Evolutionary conservation across 2,888 invertebrate species (phyloP), one percentile per base, ranked within the genome.

Genomic region (Apodemia mormo): DNA sequence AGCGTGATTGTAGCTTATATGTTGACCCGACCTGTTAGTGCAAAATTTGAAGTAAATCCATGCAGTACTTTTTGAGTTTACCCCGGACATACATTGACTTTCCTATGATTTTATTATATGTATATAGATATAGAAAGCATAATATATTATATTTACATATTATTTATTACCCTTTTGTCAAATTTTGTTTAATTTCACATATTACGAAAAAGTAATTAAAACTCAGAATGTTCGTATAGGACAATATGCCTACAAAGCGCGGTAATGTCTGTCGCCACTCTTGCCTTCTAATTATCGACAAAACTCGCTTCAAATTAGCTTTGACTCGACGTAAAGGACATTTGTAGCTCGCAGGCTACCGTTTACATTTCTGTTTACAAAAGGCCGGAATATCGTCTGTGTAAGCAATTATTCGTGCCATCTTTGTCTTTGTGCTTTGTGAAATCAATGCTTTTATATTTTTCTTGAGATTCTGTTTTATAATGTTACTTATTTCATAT

Each of bases 271-370:
- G 14, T 6, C 61, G 30, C 29, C 33, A 30, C 61, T 61, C 30
- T 61, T 33, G 61, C 61, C 61, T 61, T 61, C 61, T 61, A 61
- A 61, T 61, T 61, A 61, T 61, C 61, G 61, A 61, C 61, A 61
- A 30, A 61, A 61, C 58, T 61, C 58, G 58, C 33, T 61, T 61
- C 58, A 61, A 30, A 61, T 61, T 61, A 61, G 30, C 58, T 61
- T 61, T 61, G 58, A 61, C 58, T 61, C 30, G 29, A 61, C 12
- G 12, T 33, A 61, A 61, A 61, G 58, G 58, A 61, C 58, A 61
- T 61, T 61, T 33, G 58, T 61, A 61, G 58, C 58, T 61, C 14
- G 29, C 33, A 61, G 30, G 58, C 58, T 61, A 61, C 58, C 29
- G 30, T 61, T 30, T 33, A 33, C 33, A 61, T 30, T 61, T 61